Evolutionary conservation across 2,797 vertebrate species (phyloP).

Genomic region (Chelonia mydas): DNA sequence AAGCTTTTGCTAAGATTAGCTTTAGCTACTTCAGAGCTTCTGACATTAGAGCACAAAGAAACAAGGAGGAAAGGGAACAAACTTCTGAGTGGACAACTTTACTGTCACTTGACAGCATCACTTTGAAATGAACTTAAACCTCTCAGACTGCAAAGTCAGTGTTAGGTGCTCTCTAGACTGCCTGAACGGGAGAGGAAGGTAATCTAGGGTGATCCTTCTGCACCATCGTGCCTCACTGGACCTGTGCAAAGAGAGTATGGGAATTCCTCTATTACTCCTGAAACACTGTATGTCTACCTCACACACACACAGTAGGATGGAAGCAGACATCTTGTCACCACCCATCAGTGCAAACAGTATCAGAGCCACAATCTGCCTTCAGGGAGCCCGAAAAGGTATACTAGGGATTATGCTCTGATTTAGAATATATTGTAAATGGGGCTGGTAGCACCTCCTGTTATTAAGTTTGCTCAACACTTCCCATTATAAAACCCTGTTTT

Average conservation of each 20-base stretch:
- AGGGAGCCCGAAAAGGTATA: background rate
- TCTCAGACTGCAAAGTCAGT: background rate
- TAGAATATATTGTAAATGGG: background rate
- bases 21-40: background rate
- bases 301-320: background rate
- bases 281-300: background rate
- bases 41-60: background rate
- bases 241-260: background rate
- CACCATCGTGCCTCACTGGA: background rate
- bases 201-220: background rate
- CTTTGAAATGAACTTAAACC: background rate
- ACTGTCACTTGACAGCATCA: background rate
- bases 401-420: background rate
- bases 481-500: background rate
- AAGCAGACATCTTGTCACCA: background rate
- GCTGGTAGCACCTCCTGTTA: background rate
- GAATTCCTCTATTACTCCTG: background rate
- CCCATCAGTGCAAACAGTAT: background rate
- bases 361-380: background rate
- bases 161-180: background rate
- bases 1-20: background rate
- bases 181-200: background rate
- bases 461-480: background rate
- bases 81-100: background rate
- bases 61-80: background rate